Conservation (phyloP, 1,140 invertebrate genomes). For the Prorops nasuta region DNA sequence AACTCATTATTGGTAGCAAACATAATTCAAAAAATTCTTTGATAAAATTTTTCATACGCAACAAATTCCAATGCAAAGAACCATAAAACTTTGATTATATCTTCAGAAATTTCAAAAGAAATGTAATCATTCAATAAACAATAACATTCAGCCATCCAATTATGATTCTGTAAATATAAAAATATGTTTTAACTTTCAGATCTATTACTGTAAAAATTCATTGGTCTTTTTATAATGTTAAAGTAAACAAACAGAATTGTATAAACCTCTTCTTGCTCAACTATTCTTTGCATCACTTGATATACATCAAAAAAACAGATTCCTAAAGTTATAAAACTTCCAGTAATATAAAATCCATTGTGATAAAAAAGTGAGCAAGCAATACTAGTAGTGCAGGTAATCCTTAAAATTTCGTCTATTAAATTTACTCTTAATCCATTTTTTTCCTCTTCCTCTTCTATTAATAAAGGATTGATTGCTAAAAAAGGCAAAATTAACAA, state of each 20-base stretch:
- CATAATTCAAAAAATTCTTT: not conserved
- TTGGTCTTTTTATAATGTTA: not conserved
- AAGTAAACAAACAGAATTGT: not conserved
- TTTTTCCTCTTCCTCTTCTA: constrained; percentile 18
- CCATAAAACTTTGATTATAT: not conserved
- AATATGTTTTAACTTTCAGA: too few relatives aligned
- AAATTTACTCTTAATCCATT: constrained; percentile 5
- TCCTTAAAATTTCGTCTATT: constrained; percentile 20
- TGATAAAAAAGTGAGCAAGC: constrained; percentile 25
- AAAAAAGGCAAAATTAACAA: not conserved
- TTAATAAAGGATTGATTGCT: constrained; percentile 30
- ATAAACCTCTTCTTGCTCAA: not conserved
- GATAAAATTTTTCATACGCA: constrained; percentile 15
- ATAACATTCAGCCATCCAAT: not conserved
- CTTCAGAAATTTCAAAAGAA: not conserved
- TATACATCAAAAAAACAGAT: constrained; percentile 14
- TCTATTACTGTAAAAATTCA: not conserved
- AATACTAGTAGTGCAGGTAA: constrained; percentile 18
- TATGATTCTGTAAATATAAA: too few relatives aligned
- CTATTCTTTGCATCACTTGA: not conserved
- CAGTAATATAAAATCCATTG: constrained; percentile 15
- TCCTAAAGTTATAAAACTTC: constrained; percentile 8
- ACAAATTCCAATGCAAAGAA: constrained; percentile 14
- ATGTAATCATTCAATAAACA: not conserved
- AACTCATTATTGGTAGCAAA: not conserved